Evolutionary conservation across 2,797 vertebrate genomes (phyloP), one percentile per base, ranked within the genome.

Genomic region (Sebastes matsubarae): DNA sequence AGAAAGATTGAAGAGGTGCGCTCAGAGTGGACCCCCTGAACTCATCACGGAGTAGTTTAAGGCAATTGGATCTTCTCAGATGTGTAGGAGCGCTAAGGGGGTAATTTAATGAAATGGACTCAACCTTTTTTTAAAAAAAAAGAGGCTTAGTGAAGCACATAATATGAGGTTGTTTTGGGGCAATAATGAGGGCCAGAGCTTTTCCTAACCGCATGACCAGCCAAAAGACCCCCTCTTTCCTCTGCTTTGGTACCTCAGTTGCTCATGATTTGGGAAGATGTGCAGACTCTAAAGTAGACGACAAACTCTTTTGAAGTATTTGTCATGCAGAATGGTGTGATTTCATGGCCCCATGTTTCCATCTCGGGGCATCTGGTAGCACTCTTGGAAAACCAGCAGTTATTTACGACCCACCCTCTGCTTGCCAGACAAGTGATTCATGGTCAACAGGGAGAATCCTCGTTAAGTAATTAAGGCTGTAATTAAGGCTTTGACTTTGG

Each of bases 321-420:
- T 93, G 91, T 94, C 88, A 81, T 86, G 68, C 72, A 72, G 89
- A 76, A 83, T 77, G 81, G 89, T 90, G 93, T 83, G 91, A 95
- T 93, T 94, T 94, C 89, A 89, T 84, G 88, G 89, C 89, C 83
- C 68, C 79, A 71, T 86, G 86, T 92, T 94, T 94, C 90, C 94
- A 93, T 95, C 88, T 87, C 66, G 20, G 90, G 84, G 91, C 95
- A 95, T 95, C 93, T 96, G 95, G 94, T 93, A 95, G 89, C 93
- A 93, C 91, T 95, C 93, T 92, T 64, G 55, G 86, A 87, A 94
- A 93, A 91, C 91, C 93, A 91, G 90, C 89, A 92, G 92, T 91
- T 94, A 92, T 95, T 96, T 96, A 94, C 87, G 68, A 94, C 82
- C 85, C 85, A 87, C 88, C 89, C 90, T 93, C 87, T 86, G 89